Base-by-base conservation (phyloP, 2,113 vertebrate species). In the Aix galericulata region DNA sequence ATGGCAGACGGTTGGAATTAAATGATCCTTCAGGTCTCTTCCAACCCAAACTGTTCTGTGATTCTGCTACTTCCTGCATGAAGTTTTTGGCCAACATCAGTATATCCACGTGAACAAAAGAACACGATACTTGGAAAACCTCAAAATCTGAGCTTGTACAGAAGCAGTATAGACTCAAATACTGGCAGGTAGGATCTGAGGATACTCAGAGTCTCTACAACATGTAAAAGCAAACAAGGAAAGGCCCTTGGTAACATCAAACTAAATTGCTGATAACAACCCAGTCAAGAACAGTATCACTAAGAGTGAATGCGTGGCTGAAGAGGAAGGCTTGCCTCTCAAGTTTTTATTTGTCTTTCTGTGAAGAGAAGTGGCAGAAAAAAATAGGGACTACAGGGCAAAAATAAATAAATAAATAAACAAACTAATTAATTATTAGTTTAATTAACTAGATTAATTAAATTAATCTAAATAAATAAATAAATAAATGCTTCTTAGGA, bases 181-280 rank as follows among this genome's bases (percentile, higher is more conserved):
- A 71, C 31, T 5, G 25, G 13, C 52, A 89, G 27, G 42, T 40
- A 67, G n/a, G 20, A 32, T 5, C 17, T 36, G 29, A 7, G 1
- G 5, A 46, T 38, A 52, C 11, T 71, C 8, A 27, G 11, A 16
- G 23, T 71, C 26, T 91, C 44, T 80, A 69, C 7, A 66, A 26
- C 2, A 3, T 1, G 2, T 13, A 74, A 26, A 67, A 89, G 8
- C 0, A 1, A 53, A 69, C 1, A 17, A 40, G 38, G 5, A 40
- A 40, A 40, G 38, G 38, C 38, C 38, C 38, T 40, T 40, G 38
- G 38, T 40, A 40, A 40, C 11, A 40, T 13, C 38, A 40, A 40
- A 40, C 38, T 40, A 40, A 77, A 77, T 73, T 77, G 40, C 69
- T 74, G 29, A 74, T 29, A 86, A 89, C 64, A 18, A 68, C 3